Conservation (phyloP, 2,797 vertebrate species). For the Tragelaphus oryx region DNA sequence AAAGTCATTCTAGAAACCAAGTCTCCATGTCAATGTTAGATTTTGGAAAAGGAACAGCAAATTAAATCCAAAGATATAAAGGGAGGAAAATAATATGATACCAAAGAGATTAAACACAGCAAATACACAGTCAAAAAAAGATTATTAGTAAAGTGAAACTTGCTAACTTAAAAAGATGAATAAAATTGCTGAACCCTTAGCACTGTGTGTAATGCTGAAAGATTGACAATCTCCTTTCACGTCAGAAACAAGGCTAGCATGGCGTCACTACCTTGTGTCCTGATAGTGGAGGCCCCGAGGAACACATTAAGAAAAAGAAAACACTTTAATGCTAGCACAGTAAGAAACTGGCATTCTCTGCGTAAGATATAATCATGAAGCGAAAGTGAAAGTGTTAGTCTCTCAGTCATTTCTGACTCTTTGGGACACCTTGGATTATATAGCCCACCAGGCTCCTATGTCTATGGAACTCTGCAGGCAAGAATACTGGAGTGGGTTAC, state of each 20-base stretch:
- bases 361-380: not conserved
- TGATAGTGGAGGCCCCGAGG: not conserved
- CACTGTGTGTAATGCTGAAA: not conserved
- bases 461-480: not conserved
- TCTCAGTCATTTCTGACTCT: not conserved
- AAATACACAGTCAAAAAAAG: not conserved
- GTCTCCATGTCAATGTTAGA: not conserved
- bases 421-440: too few species aligned
- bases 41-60: not conserved
- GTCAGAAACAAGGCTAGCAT: not conserved
- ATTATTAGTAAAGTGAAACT: not conserved
- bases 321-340: not conserved
- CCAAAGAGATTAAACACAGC: not conserved
- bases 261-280: not conserved
- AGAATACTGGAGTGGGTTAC: not conserved
- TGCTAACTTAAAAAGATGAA: not conserved
- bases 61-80: not conserved
- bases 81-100: not conserved
- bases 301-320: not conserved
- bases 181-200: not conserved
- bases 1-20: not conserved
- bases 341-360: not conserved
- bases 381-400: not conserved
- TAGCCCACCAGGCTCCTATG: not conserved
- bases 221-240: not conserved